Conservation (phyloP, 2,113 vertebrate species). For the Amazona guildingii region DNA sequence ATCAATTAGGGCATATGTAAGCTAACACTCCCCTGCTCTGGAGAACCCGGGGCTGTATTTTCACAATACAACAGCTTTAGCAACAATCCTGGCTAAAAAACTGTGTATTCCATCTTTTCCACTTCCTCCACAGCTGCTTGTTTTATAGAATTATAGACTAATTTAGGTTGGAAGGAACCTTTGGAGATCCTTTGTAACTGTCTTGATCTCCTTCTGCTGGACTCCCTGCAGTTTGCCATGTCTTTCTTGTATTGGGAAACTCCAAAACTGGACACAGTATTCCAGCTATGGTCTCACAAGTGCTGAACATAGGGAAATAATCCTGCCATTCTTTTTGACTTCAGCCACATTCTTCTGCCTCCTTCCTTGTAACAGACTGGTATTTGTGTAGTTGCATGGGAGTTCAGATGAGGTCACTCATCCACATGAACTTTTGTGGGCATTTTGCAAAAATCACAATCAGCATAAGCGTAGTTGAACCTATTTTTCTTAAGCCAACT, state of each 20-base stretch:
- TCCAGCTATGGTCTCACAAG: background rate
- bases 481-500: background rate
- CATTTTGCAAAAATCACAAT: constrained; percentile 6
- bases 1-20: background rate
- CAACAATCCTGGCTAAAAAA: background rate
- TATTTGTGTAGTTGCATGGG: background rate
- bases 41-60: constrained; percentile 6
- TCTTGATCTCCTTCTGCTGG: background rate
- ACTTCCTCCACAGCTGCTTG: constrained; percentile 20
- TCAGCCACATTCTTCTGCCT: background rate
- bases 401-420: constrained; percentile 23
- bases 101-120: background rate
- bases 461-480: background rate
- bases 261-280: background rate
- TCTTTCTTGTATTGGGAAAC: background rate
- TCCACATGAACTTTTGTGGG: background rate
- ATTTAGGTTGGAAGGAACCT: background rate
- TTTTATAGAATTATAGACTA: background rate
- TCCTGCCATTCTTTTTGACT: background rate
- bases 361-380: background rate
- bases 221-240: background rate
- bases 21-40: background rate
- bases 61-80: background rate
- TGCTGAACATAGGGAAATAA: background rate
- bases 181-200: background rate